These are phyloP conservation scores for Blastobasis lacticolella DNA, from an alignment of 2,888 invertebrate species.

Conservation along the genomic window DNA sequence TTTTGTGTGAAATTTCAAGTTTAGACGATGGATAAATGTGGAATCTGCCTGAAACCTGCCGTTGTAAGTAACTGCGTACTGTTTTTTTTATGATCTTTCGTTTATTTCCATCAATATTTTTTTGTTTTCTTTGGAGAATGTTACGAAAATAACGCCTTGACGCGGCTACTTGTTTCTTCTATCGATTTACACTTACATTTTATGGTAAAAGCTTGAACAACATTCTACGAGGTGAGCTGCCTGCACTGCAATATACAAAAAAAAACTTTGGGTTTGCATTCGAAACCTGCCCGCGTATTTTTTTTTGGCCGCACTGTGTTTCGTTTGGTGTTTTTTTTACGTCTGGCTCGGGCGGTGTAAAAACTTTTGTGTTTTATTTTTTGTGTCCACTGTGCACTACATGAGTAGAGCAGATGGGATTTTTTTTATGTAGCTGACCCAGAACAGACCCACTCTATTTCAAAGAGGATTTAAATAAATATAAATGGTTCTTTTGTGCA, in stretches of 20 bases:
- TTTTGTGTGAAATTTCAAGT: constrained; percentile 24
- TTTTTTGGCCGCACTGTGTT: constrained; percentile 44
- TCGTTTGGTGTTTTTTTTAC: constrained; percentile 54
- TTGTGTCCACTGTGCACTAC: constrained; percentile 8
- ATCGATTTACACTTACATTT: constrained; percentile 10
- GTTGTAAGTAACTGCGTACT: constrained; percentile 46
- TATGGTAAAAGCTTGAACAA: constrained; percentile 10
- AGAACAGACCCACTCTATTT: too few relatives aligned
- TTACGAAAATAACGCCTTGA: constrained; percentile 53
- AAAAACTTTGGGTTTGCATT: constrained; percentile 47
- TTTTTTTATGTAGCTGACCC: too few relatives aligned
- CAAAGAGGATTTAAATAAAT: too few relatives aligned
- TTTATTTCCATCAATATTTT: constrained; percentile 47
- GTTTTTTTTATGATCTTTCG: constrained; percentile 24
- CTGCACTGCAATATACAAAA: constrained; percentile 23
- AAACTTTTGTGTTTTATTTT: constrained; percentile 20
- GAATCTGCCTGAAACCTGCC: constrained; percentile 60
- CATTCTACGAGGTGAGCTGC: constrained; percentile 6
- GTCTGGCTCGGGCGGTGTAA: constrained; percentile 42
- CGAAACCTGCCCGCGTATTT: constrained; percentile 70
- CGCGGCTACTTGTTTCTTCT: constrained; percentile 18
- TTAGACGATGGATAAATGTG: constrained; percentile 64
- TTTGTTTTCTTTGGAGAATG: constrained; percentile 66
- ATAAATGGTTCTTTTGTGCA: too few relatives aligned
- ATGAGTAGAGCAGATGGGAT: too few relatives aligned